These are phyloP conservation scores for Drosophila triauraria DNA, from an alignment of 1,140 invertebrate genomes.

Conservation along the genomic window DNA sequence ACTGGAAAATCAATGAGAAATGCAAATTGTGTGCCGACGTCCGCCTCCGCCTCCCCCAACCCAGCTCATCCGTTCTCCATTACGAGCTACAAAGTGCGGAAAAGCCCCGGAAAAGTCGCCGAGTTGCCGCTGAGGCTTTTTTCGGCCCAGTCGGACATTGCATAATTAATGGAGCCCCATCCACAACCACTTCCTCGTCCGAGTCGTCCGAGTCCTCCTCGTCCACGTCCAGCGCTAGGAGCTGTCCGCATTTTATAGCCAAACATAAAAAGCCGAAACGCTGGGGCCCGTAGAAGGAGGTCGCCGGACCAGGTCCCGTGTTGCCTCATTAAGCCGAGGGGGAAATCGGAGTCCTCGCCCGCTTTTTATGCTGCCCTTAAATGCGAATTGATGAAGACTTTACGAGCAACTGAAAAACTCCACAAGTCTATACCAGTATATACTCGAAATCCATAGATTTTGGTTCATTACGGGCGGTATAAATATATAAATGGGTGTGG, in stretches of 20 bases:
- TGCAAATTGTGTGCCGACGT: slow-evolving; percentile 33
- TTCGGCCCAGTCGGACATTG: slow-evolving; percentile 45
- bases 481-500: slow-evolving; percentile 5
- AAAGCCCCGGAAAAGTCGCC: slow-evolving; percentile 34
- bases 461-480: slow-evolving; percentile 1
- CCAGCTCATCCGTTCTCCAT: slow-evolving; percentile 5
- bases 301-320: slow-evolving; percentile 29
- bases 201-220: not conserved
- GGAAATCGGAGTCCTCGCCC: slow-evolving; percentile 19
- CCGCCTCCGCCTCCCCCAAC: too few species aligned
- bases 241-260: slow-evolving; percentile 56
- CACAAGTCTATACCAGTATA: not conserved
- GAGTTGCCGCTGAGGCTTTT: slow-evolving; percentile 30
- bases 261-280: slow-evolving; percentile 42
- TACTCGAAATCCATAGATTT: slow-evolving; percentile 2
- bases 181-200: slow-evolving; percentile 21
- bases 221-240: slow-evolving; percentile 26
- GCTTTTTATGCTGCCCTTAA: slow-evolving; percentile 38
- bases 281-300: not conserved
- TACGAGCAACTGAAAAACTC: slow-evolving; percentile 30
- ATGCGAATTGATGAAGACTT: slow-evolving; percentile 52
- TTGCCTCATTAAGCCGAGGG: slow-evolving; percentile 49
- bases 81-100: slow-evolving; percentile 21
- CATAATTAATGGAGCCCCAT: slow-evolving; percentile 57
- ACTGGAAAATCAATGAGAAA: slow-evolving; percentile 64